Evolutionary conservation across 2,113 vertebrate species (phyloP).

Genomic region (Gymnarchus niloticus): DNA sequence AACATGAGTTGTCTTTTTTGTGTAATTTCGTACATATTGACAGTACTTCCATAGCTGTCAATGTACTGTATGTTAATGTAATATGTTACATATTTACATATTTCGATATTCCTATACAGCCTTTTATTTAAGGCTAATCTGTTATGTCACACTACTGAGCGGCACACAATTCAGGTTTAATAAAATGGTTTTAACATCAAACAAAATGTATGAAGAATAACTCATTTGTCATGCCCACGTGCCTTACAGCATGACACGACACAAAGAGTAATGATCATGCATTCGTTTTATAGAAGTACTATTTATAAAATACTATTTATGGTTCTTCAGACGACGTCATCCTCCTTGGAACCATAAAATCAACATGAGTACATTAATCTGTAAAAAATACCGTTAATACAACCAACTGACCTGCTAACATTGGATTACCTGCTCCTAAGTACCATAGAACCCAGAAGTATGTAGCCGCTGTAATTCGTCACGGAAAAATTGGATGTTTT

Average conservation of each 20-base stretch:
- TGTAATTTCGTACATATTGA: not conserved
- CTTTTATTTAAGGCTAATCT: too few relatives aligned
- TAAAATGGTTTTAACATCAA: not conserved
- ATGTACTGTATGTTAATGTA: too few relatives aligned
- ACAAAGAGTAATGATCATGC: not conserved
- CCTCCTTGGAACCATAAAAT: not conserved
- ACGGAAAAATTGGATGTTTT: not conserved
- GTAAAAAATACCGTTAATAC: not conserved
- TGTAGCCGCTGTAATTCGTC: not conserved
- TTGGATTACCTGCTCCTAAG: not conserved
- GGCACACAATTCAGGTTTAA: not conserved
- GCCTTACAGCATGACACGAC: not conserved
- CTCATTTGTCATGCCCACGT: not conserved
- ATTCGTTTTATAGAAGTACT: not conserved
- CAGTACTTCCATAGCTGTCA: too few relatives aligned
- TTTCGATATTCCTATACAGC: too few relatives aligned
- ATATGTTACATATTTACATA: too few relatives aligned
- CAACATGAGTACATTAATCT: not conserved
- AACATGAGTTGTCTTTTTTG: not conserved
- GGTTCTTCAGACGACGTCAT: not conserved
- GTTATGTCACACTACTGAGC: too few relatives aligned
- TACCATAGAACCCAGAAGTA: not conserved
- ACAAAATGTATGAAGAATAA: not conserved
- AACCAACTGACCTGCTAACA: not conserved
- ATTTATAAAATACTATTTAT: constrained; percentile 11